Percentiles rank a stretch among this genome's conserved stretches.
phyloP scores from a whole-genome alignment of 2,888 invertebrate genomes.

The Orthosia gothica region DNA sequence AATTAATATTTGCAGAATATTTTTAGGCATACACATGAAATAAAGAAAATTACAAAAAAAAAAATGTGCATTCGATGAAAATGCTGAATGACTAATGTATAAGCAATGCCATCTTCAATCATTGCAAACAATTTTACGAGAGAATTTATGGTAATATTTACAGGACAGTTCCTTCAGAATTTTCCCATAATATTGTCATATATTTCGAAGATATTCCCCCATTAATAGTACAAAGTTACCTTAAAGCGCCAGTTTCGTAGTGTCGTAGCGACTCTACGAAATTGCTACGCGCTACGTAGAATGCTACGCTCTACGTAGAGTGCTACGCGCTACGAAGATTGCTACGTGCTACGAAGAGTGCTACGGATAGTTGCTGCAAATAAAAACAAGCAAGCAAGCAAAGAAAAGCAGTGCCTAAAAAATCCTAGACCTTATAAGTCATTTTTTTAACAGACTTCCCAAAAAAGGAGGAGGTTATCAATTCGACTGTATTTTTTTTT shows the following conservation, averaged over 20 bases:
- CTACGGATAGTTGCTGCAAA: too few species aligned
- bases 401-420: too few species aligned
- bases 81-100: not conserved
- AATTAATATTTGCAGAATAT: constrained; percentile 1
- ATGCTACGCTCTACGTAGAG: constrained; percentile 27
- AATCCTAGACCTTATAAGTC: too few species aligned
- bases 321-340: constrained; percentile 31
- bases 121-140: constrained; percentile 37
- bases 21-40: not conserved
- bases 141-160: constrained; percentile 28
- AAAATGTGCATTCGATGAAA: not conserved
- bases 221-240: constrained; percentile 55
- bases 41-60: too few species aligned
- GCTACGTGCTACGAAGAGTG: not conserved
- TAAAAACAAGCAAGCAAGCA: too few species aligned
- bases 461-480: too few species aligned
- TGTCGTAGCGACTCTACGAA: constrained; percentile 49
- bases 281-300: constrained; percentile 49
- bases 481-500: too few species aligned
- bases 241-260: constrained; percentile 27
- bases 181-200: constrained; percentile 25
- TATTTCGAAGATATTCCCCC: constrained; percentile 19
- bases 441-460: too few species aligned
- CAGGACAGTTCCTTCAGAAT: constrained; percentile 7
- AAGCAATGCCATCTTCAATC: constrained; percentile 10